These are phyloP conservation scores for Drosophila burlai DNA, from an alignment of 1,140 invertebrate genomes.

Conservation along the genomic window DNA sequence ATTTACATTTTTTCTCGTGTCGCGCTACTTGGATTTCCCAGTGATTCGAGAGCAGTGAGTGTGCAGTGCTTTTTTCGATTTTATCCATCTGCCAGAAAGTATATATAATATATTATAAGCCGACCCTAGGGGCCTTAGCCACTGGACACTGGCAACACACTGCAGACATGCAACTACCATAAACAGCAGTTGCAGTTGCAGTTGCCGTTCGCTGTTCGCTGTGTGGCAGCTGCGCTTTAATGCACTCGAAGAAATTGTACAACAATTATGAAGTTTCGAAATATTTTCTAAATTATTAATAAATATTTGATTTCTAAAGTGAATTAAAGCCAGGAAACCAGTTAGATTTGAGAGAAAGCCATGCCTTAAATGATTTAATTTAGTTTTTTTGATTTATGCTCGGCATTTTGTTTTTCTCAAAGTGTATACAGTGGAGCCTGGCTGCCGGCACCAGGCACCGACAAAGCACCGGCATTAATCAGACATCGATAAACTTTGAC, in stretches of 20 bases:
- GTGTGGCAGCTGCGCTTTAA: constrained; percentile 13
- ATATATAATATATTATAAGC: constrained; percentile 31
- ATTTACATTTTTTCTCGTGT: background rate
- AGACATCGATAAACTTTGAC: constrained; percentile 75
- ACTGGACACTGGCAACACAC: constrained; percentile 4
- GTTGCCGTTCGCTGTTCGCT: constrained; percentile 26
- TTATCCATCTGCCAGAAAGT: constrained; percentile 35
- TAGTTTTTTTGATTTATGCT: constrained; percentile 2
- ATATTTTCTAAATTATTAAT: too few species aligned
- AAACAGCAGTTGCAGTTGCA: constrained; percentile 68
- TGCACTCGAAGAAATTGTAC: background rate
- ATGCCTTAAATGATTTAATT: background rate
- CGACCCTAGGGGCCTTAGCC: constrained; percentile 62
- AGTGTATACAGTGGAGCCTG: constrained; percentile 17
- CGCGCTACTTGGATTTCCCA: constrained; percentile 2
- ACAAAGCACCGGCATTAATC: constrained; percentile 66
- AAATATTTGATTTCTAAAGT: background rate
- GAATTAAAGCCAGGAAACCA: background rate
- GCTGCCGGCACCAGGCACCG: constrained; percentile 36
- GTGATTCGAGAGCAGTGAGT: constrained; percentile 23
- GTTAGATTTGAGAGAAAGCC: background rate
- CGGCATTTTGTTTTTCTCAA: constrained; percentile 10
- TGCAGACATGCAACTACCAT: constrained; percentile 65
- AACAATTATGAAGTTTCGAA: too few species aligned
- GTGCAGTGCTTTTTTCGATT: background rate